A percentile compares a stretch with the other conserved stretches of the same genome.
phyloP scores from a whole-genome alignment of 2,888 invertebrate species.

The Frankliniella intonsa region DNA sequence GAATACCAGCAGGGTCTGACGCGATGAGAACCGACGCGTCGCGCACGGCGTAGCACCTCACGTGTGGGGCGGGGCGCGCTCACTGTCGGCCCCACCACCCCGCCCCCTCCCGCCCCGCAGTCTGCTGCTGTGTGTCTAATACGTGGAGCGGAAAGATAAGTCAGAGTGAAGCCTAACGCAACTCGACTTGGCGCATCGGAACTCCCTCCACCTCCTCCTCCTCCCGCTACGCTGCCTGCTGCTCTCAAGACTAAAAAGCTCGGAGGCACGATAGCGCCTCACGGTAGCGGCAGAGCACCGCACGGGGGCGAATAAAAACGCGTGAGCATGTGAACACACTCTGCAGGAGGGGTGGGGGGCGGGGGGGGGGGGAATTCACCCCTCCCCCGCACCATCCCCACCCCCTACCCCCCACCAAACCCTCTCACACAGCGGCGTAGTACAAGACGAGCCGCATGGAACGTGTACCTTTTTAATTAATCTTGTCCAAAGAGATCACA shows the following conservation, averaged over 20 bases:
- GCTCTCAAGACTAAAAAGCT: not conserved
- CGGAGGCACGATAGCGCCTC: not conserved
- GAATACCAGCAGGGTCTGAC: no score
- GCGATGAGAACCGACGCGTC: no score
- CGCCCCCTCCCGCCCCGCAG: no score
- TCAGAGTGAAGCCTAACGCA: no score
- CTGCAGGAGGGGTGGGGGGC: not conserved
- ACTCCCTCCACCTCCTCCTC: not conserved
- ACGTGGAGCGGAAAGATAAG: no score
- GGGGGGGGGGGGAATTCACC: not conserved
- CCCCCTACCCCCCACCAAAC: not conserved
- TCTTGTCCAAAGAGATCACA: constrained; percentile 23
- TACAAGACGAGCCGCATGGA: not conserved
- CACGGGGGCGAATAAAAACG: not conserved
- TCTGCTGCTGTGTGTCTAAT: no score
- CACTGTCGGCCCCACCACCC: no score
- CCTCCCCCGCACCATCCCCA: not conserved
- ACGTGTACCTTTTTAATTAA: constrained; percentile 25
- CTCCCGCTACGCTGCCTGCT: not conserved
- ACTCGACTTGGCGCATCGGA: no score
- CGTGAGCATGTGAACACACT: not conserved
- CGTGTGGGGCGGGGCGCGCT: no score
- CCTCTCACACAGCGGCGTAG: not conserved
- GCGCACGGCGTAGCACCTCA: no score
- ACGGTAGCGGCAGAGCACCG: not conserved